phyloP scores from a whole-genome alignment of 2,797 vertebrate genomes.

The Apodemus agrarius region DNA sequence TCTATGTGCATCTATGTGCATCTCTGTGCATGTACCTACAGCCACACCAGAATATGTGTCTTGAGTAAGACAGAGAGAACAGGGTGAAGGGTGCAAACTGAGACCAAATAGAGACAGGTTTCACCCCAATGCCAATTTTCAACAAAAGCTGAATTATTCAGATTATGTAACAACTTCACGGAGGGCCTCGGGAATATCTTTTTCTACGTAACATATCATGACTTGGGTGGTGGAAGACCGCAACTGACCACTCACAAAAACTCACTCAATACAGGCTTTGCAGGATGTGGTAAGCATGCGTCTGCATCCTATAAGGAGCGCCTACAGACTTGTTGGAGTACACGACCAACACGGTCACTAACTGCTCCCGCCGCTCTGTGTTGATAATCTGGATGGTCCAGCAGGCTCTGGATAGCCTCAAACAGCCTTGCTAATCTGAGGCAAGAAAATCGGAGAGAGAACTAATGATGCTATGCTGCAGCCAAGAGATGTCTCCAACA shows the following conservation, averaged over 20 bases:
- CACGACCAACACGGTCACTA: fast-evolving
- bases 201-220: background rate
- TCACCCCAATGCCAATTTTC: background rate
- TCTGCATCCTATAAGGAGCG: background rate
- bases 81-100: background rate
- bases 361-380: background rate
- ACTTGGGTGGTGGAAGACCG: background rate
- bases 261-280: background rate
- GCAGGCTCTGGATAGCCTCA: background rate
- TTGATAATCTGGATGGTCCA: background rate
- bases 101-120: background rate
- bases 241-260: background rate
- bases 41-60: background rate
- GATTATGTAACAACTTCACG: background rate
- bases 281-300: background rate
- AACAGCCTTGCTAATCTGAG: background rate
- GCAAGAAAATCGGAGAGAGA: background rate
- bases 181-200: background rate
- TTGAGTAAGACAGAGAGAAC: background rate
- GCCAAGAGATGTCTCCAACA: background rate
- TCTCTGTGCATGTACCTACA: background rate
- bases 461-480: background rate
- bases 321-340: background rate
- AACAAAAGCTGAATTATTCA: background rate
- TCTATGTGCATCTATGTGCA: too few species aligned